Evolutionary conservation across 1,140 invertebrate genomes (phyloP).

Genomic region (Spodoptera litura): DNA sequence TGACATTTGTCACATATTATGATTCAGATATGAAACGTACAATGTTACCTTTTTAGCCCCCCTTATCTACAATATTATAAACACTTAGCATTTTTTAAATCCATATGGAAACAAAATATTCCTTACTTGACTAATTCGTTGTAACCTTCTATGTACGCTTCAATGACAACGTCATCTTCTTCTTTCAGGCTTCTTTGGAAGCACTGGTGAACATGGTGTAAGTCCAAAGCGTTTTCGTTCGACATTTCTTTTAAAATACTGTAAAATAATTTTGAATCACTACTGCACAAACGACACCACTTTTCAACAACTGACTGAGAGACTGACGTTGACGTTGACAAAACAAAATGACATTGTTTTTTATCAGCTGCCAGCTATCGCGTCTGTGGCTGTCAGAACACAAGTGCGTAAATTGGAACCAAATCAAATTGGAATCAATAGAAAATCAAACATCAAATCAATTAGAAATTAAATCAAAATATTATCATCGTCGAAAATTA

Average conservation of each 20-base stretch:
- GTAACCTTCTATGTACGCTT: constrained; percentile 89
- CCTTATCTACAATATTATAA: constrained; percentile 20
- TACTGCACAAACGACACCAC: constrained; percentile 21
- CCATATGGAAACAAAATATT: constrained; percentile 64
- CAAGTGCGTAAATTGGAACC: not conserved
- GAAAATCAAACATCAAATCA: no score
- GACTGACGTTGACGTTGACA: not conserved
- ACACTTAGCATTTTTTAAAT: constrained; percentile 15
- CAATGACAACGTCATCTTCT: constrained; percentile 88
- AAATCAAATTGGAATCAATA: no score
- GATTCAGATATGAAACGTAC: no score
- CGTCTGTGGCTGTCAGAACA: not conserved
- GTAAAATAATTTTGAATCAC: constrained; percentile 39
- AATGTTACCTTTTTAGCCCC: no score
- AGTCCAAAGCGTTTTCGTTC: constrained; percentile 82
- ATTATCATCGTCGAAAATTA: no score
- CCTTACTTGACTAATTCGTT: constrained; percentile 90
- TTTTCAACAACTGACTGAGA: not conserved
- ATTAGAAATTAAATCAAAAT: no score
- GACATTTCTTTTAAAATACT: constrained; percentile 72
- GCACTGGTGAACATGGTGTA: constrained; percentile 86
- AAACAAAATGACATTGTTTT: not conserved
- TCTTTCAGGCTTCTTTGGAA: constrained; percentile 87
- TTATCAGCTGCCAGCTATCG: not conserved
- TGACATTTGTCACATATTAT: no score